These are phyloP conservation scores for Drosophila jambulina DNA, from an alignment of 1,140 invertebrate genomes.

Conservation along the genomic window DNA sequence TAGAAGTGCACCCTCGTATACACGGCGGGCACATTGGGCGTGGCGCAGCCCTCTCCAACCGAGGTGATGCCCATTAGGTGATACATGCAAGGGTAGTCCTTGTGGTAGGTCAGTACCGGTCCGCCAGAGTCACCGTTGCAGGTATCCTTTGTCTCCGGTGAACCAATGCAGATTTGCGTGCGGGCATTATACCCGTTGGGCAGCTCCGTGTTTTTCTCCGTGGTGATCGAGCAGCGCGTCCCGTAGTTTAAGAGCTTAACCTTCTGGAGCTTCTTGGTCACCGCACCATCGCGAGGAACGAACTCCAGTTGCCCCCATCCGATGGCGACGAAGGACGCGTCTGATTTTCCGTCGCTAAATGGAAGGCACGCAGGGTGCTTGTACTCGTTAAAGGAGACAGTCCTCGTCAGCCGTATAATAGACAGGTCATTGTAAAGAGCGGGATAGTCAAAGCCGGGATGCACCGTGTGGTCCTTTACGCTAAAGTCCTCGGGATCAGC, in stretches of 20 bases:
- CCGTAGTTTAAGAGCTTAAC: constrained; percentile 83
- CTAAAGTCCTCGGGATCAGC: constrained; percentile 63
- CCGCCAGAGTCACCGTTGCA: constrained; percentile 84
- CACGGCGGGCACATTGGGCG: constrained; percentile 54
- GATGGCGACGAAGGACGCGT: constrained; percentile 42
- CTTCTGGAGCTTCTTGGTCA: constrained; percentile 85
- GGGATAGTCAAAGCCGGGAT: constrained; percentile 43
- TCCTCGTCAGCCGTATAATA: constrained; percentile 38
- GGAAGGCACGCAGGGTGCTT: constrained; percentile 72
- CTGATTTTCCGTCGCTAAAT: constrained; percentile 34
- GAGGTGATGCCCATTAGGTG: constrained; percentile 75
- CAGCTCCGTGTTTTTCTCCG: constrained; percentile 61
- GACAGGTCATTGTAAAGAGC: constrained; percentile 66
- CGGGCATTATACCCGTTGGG: constrained; percentile 85
- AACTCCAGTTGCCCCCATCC: constrained; percentile 58
- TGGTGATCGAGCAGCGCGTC: constrained; percentile 65
- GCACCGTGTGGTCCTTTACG: constrained; percentile 27
- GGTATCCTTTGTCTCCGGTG: constrained; percentile 85
- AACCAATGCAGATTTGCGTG: constrained; percentile 89
- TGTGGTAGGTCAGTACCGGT: constrained; percentile 66
- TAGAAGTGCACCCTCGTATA: constrained; percentile 75
- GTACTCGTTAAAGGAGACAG: constrained; percentile 54
- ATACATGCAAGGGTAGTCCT: constrained; percentile 63
- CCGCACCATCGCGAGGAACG: constrained; percentile 8
- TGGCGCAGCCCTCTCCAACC: constrained; percentile 62